These are phyloP conservation scores for Pardalotus punctatus DNA, from an alignment of 2,113 vertebrate genomes.

Conservation along the genomic window DNA sequence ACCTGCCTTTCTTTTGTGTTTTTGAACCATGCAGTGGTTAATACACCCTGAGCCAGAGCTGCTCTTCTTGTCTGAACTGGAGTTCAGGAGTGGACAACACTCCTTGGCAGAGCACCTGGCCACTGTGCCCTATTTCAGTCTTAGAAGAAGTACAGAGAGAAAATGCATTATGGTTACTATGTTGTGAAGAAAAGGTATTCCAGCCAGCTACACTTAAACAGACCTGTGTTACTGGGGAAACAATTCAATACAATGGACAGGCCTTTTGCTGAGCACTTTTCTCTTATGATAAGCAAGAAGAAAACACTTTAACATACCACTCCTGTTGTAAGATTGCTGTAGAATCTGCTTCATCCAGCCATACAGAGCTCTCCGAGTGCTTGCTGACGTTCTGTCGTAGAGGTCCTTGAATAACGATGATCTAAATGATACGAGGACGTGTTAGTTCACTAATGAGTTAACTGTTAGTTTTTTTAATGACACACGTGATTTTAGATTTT, in stretches of 20 bases:
- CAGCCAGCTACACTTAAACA: not conserved
- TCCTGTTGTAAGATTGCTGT: constrained; percentile 37
- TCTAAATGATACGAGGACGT: constrained; percentile 29
- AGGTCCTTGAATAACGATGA: constrained; percentile 78
- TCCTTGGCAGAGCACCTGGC: not conserved
- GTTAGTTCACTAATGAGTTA: not conserved
- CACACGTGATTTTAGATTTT: not conserved
- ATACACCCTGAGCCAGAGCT: not conserved
- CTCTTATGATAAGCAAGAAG: not conserved
- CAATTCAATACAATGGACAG: not conserved
- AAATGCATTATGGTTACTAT: not conserved
- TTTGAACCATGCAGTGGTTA: not conserved
- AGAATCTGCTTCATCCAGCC: constrained; percentile 77
- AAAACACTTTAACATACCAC: constrained; percentile 49
- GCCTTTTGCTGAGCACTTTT: not conserved
- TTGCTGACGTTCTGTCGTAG: constrained; percentile 76
- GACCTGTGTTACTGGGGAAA: not conserved
- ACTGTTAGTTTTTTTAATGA: not conserved
- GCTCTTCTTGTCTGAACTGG: not conserved
- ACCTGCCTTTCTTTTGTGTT: not conserved
- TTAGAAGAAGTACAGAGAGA: not conserved
- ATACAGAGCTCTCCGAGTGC: constrained; percentile 70
- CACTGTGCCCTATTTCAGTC: not conserved
- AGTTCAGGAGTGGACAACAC: not conserved
- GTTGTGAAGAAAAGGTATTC: not conserved